Evolutionary conservation across 2,888 invertebrate genomes (phyloP).

Genomic region (Drosophila gaucha): DNA sequence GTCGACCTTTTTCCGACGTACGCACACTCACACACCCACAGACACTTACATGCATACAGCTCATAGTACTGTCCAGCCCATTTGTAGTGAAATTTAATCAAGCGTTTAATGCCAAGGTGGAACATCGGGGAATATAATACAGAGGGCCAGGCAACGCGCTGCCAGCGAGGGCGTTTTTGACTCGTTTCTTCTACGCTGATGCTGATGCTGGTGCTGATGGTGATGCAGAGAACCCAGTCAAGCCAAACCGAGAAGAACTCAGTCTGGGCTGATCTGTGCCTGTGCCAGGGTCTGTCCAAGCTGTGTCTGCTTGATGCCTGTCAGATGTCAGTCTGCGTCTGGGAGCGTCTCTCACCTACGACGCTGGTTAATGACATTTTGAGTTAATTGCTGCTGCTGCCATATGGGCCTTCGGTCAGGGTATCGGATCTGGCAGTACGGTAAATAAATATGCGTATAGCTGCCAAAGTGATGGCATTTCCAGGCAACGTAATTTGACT

Average conservation of each 20-base stretch:
- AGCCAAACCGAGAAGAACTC: constrained; percentile 5
- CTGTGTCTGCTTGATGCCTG: constrained; percentile 67
- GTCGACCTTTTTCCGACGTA: constrained; percentile 52
- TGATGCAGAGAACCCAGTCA: constrained; percentile 22
- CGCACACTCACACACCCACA: constrained; percentile 12
- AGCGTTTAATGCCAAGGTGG: constrained; percentile 81
- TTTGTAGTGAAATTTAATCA: constrained; percentile 82
- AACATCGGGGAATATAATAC: constrained; percentile 75
- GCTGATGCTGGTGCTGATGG: constrained; percentile 42
- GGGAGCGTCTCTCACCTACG: constrained; percentile 68
- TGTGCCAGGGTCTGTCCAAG: constrained; percentile 30
- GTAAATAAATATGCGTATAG: constrained; percentile 67
- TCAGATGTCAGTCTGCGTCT: constrained; percentile 74
- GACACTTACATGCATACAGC: not conserved
- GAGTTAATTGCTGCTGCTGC: constrained; percentile 73
- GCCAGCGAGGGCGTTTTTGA: constrained; percentile 46
- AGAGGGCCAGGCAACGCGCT: constrained; percentile 33
- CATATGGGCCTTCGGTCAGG: constrained; percentile 65
- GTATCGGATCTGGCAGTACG: constrained; percentile 37
- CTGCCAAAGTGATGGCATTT: constrained; percentile 53
- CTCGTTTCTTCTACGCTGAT: constrained; percentile 28
- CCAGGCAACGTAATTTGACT: constrained; percentile 79
- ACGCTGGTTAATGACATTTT: constrained; percentile 78
- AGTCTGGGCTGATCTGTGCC: constrained; percentile 25
- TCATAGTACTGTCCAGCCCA: constrained; percentile 56